These are phyloP conservation scores for Arvicanthis niloticus DNA, from an alignment of 2,113 vertebrate species.

Conservation along the genomic window DNA sequence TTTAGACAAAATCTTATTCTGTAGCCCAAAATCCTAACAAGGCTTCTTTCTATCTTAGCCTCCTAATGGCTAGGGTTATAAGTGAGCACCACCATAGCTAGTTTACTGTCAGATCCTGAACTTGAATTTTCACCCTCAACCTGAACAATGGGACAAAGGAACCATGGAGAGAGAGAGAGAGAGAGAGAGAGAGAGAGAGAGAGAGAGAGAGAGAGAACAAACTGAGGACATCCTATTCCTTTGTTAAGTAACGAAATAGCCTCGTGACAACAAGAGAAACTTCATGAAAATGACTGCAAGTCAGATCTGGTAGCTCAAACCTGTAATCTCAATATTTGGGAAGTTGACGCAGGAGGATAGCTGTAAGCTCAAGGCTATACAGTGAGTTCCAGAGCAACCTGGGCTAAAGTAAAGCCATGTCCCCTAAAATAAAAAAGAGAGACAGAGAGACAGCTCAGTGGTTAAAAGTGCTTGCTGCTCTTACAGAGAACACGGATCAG, in stretches of 20 bases:
- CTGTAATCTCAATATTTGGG: neutral
- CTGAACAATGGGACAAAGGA: neutral
- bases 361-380: neutral
- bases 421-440: neutral
- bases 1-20: neutral
- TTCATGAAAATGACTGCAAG: neutral
- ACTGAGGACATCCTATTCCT: neutral
- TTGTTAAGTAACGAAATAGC: neutral
- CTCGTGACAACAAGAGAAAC: neutral
- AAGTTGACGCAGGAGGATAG: neutral
- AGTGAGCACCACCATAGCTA: neutral
- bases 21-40: neutral
- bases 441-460: neutral
- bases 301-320: neutral
- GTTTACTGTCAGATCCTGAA: neutral
- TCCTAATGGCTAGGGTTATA: neutral
- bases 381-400: neutral
- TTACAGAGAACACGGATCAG: neutral
- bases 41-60: neutral
- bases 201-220: neutral
- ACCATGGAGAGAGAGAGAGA: too few species aligned
- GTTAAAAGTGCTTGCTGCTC: neutral
- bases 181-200: too few species aligned
- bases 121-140: neutral
- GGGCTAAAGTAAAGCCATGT: neutral